A percentile compares a stretch with the other conserved stretches of the same genome.
These are phyloP conservation scores for Darevskia mixta DNA, from an alignment of 2,797 vertebrate genomes.

Conservation along the genomic window DNA sequence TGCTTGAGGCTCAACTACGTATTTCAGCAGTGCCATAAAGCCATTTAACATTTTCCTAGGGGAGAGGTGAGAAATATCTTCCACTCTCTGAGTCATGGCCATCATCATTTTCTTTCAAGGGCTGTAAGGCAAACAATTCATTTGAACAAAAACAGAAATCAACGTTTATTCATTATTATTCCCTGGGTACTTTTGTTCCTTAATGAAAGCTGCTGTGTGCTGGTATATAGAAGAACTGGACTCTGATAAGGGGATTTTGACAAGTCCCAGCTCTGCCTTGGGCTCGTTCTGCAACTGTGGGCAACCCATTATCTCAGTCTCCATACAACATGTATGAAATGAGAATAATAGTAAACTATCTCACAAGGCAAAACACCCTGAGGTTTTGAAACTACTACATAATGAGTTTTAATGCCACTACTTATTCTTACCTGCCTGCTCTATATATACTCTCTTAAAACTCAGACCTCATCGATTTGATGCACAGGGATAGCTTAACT, in stretches of 20 bases:
- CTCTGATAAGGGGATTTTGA: neutral
- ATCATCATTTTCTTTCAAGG: slow-evolving; percentile 1
- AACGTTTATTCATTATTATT: slow-evolving; percentile 12
- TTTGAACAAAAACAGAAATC: slow-evolving; percentile 12
- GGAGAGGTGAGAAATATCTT: neutral
- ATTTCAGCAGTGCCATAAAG: slow-evolving; percentile 4
- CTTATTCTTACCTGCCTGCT: neutral
- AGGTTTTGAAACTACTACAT: neutral
- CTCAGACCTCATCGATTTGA: neutral
- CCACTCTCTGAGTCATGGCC: neutral
- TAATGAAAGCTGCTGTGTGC: neutral
- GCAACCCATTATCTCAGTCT: neutral
- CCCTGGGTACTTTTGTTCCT: neutral
- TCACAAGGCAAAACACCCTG: neutral
- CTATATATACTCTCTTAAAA: neutral
- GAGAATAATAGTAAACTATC: neutral
- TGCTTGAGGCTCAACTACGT: neutral
- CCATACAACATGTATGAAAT: neutral
- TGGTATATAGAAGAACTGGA: neutral
- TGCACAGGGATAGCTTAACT: too few relatives aligned
- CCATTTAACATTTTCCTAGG: neutral
- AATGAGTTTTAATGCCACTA: neutral
- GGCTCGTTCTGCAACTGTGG: neutral
- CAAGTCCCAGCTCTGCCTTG: neutral
- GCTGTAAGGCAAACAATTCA: neutral